These are phyloP conservation scores for Mola mola DNA, from an alignment of 2,113 vertebrate species.

Conservation along the genomic window DNA sequence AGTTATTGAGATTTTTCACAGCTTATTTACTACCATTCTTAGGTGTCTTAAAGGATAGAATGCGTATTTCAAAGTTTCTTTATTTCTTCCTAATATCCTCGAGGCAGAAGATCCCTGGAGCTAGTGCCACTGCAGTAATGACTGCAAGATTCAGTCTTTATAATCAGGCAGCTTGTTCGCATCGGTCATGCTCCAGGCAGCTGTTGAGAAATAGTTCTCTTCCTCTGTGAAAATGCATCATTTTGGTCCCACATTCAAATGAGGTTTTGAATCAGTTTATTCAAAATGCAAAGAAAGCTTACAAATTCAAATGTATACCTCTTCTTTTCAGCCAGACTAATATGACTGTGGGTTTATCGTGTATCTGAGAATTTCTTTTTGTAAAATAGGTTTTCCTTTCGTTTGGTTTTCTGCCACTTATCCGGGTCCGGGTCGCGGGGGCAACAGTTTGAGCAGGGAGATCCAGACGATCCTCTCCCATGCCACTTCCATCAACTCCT, in stretches of 20 bases:
- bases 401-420: too few relatives aligned
- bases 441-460: too few relatives aligned
- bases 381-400: too few relatives aligned
- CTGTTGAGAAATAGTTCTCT: conserved; percentile 58
- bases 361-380: too few relatives aligned
- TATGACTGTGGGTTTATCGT: too few relatives aligned
- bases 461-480: too few relatives aligned
- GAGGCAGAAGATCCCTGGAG: conserved; percentile 45
- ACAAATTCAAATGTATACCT: background rate
- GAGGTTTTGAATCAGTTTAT: conserved; percentile 7
- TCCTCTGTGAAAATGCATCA: conserved; percentile 43
- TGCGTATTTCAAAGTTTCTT: conserved; percentile 23
- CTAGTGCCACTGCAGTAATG: conserved; percentile 46
- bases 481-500: too few relatives aligned
- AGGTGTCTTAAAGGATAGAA: conserved; percentile 2
- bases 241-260: conserved; percentile 49
- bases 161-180: conserved; percentile 62
- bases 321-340: background rate
- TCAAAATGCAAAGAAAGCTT: conserved; percentile 32
- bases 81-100: conserved; percentile 31
- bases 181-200: conserved; percentile 63
- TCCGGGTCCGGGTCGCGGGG: too few relatives aligned
- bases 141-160: conserved; percentile 56
- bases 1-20: too few relatives aligned
- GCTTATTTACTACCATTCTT: too few relatives aligned